Base-by-base conservation (phyloP, 2,888 invertebrate species). In the Heterodera filipjevi region DNA sequence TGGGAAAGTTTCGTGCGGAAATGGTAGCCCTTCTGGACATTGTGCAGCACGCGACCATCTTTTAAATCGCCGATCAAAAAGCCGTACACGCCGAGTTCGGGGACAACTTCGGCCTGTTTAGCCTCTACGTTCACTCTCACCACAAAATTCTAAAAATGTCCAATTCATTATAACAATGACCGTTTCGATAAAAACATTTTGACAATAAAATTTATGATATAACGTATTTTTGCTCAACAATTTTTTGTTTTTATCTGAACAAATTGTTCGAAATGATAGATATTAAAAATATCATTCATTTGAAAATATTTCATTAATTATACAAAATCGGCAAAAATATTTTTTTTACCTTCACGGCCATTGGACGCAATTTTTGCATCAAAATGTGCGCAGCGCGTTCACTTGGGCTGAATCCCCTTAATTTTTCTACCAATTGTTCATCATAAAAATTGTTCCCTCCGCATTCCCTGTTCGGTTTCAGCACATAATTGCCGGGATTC, bases 41-140 rank as follows among this genome's bases (percentile, higher is more conserved):
- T 59, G 59, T 59, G 59, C 32, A 88, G 82, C 53, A 88, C 82
- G 80, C 87, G 87, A 10, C 88, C 88, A 35, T 83, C 82, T 19
- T 84, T 82, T 27, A n/a, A 33, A 46, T 83, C 83, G 66, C 83
- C 86, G 32, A 87, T 39, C 78, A 85, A 72, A 76, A 77, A 83
- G 53, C 99, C 98, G 90, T 94, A 99, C 85, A 98, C 94, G 35
- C 99, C 98, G 75, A 99, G 92, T 90, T 99, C 98, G n/a, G 94
- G 94, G 12, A 97, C 93, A 79, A 95, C 92, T 86, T 95, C 83
- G 16, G 81, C 82, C 68, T 86, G 79, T 22, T 77, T 59, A 19
- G 80, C 74, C 2, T 83, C 81, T 68, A 84, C 75, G 49, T 85
- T 79, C 19, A 87, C 83, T 3, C 86, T 84, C 14, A 88, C 76